Conservation (phyloP, 2,797 vertebrate genomes). For the Apodemus agrarius region DNA sequence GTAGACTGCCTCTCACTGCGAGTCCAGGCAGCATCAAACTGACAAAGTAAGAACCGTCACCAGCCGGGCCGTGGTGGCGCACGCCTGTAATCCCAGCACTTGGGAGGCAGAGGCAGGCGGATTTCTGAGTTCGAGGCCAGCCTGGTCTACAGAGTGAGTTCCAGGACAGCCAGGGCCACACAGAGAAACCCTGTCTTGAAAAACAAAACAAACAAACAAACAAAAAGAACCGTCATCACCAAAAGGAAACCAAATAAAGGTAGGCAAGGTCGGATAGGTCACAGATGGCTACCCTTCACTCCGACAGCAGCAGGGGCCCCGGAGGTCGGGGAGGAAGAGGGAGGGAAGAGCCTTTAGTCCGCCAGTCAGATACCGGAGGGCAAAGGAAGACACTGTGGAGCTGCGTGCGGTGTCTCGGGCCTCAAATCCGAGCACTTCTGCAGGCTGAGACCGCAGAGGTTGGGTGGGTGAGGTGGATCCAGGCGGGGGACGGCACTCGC, state of each 20-base stretch:
- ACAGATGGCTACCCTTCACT: too few species aligned
- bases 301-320: too few species aligned
- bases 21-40: neutral
- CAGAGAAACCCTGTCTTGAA: too few species aligned
- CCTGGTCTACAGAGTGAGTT: too few species aligned
- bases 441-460: neutral
- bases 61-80: too few species aligned
- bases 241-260: neutral
- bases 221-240: neutral
- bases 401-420: neutral
- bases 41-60: too few species aligned
- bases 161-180: too few species aligned
- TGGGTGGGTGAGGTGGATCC: neutral
- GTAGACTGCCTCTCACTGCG: neutral
- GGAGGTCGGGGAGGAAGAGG: neutral
- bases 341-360: neutral
- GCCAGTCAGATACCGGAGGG: neutral
- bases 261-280: neutral
- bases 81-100: too few species aligned
- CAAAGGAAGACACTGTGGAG: neutral
- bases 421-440: neutral
- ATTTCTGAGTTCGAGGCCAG: too few species aligned
- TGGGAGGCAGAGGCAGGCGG: too few species aligned
- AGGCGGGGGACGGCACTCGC: neutral
- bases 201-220: too few species aligned